Evolutionary conservation across 2,797 vertebrate genomes (phyloP), one percentile per base, ranked within the genome.

Genomic region (Lutjanus argentimaculatus): DNA sequence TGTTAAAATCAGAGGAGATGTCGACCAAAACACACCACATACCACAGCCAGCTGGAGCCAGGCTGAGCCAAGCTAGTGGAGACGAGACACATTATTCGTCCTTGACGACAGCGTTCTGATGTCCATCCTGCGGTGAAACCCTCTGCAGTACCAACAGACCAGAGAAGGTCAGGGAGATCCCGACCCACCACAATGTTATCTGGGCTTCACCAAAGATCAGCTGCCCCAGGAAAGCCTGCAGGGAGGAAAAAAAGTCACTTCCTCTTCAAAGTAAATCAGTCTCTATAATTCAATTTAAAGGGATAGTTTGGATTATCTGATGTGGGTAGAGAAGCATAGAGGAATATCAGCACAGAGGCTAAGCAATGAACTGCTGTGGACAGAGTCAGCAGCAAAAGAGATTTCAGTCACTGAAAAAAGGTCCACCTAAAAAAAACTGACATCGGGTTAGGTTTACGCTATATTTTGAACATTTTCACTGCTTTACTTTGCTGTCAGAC

Each of bases 121-220:
- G 92, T 0, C 73, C 72, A 1, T 91, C 86, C 62, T 53, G 94
- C 0, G 97, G 95, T 0, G 95, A 92, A 30, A 95, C 94, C 1
- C 95, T 95, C 88, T 99, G 97, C 80, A 98, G 95, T 52, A 99
- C 96, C 85, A 96, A 3, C 42, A 99, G 96, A 43, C 98, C 97
- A 0, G 97, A 97, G 74, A 99, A 96, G 0, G 94, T 98, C 91
- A 98, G 51, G n/a, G 96, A 89, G 22, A 98, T 96, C 22, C 98
- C 98, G 0, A 97, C 94, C 98, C 98, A 99, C 97, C 98, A 99
- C 89, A 99, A 82, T 2, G 95, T 93, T 0, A 97, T 95, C 85
- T 96, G 96, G 59, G 94, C 92, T 84, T 96, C 96, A 12, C 95
- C 95, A 2, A 96, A 96, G 83, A 96, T 95, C 79, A 96, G 91